Evolutionary conservation across 2,113 vertebrate genomes (phyloP).

Genomic region (Dicrurus megarhynchus): DNA sequence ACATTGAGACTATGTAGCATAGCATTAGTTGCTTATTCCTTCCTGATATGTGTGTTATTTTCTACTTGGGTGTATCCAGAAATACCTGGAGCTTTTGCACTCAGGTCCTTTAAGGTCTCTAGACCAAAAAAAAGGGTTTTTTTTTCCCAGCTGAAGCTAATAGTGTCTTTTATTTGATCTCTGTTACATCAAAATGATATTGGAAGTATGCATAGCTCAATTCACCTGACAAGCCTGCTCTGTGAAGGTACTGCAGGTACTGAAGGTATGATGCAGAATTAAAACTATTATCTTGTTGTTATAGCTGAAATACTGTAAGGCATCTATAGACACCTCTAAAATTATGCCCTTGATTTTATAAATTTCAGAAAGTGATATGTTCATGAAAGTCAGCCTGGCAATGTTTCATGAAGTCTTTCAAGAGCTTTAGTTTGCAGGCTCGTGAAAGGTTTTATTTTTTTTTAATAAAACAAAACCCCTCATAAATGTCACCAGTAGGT

Average conservation of each 20-base stretch:
- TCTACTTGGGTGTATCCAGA: neutral
- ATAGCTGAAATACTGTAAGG: neutral
- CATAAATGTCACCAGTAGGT: conserved; percentile 1
- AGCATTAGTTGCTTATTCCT: neutral
- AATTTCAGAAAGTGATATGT: neutral
- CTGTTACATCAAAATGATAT: neutral
- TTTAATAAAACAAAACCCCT: neutral
- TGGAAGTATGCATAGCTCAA: neutral
- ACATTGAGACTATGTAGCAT: accelerated
- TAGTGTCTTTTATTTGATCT: neutral
- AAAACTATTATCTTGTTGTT: neutral
- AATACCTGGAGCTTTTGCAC: neutral
- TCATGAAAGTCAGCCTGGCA: neutral
- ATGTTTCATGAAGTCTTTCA: neutral
- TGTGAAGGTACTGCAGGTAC: neutral
- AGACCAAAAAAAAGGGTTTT: neutral
- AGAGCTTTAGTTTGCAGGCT: neutral
- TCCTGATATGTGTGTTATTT: neutral
- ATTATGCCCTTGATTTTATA: neutral
- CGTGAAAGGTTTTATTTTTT: neutral
- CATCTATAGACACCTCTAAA: neutral
- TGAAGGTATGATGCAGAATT: neutral
- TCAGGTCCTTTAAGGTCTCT: neutral
- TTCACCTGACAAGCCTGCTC: neutral
- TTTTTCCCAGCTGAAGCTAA: neutral